Percentiles rank a stretch among this genome's conserved stretches.
phyloP scores from a whole-genome alignment of 2,888 invertebrate genomes.

The Ctena decussata region DNA sequence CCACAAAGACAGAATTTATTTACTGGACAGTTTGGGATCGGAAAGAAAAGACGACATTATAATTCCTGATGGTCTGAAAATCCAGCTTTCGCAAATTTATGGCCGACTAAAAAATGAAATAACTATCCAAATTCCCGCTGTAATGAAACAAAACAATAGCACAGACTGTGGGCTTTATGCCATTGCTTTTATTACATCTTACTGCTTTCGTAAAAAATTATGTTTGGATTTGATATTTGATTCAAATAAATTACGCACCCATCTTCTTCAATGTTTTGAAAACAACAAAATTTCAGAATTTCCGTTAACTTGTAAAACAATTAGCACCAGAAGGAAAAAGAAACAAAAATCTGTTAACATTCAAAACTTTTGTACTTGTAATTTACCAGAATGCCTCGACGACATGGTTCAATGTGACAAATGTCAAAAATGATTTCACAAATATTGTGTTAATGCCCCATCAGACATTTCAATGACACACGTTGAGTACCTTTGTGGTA shows the following conservation, averaged over 20 bases:
- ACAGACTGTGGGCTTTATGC: not conserved
- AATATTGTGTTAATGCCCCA: not conserved
- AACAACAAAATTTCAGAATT: not conserved
- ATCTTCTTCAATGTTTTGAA: not conserved
- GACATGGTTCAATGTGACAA: not conserved
- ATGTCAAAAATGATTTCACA: not conserved
- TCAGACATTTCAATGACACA: not conserved
- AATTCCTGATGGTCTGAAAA: not conserved
- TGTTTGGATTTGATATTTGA: not conserved
- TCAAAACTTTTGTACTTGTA: not conserved
- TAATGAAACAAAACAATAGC: not conserved
- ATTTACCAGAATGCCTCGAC: not conserved
- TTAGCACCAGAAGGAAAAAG: not conserved
- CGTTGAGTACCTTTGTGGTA: not conserved
- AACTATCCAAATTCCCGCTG: not conserved
- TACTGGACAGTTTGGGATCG: not conserved
- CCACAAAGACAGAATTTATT: not conserved
- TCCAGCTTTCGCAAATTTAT: not conserved
- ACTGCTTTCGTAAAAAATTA: not conserved
- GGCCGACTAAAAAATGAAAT: not conserved
- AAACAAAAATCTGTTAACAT: not conserved
- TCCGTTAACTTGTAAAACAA: not conserved
- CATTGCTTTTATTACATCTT: not conserved
- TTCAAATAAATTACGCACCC: not conserved
- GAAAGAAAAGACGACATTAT: not conserved